These are phyloP conservation scores for Myiozetetes cayanensis DNA, from an alignment of 2,113 vertebrate species.

Conservation along the genomic window DNA sequence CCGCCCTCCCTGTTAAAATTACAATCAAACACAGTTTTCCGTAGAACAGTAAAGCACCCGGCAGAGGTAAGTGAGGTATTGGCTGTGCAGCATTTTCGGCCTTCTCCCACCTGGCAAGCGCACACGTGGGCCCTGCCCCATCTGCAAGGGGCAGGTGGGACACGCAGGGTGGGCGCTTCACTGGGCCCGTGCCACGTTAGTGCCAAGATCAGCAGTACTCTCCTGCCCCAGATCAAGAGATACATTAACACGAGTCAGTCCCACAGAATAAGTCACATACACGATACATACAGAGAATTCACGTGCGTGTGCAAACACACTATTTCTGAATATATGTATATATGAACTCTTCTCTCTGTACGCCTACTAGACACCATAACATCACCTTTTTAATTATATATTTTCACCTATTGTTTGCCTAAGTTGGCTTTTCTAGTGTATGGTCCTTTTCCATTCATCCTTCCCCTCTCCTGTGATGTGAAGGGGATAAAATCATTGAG, in stretches of 20 bases:
- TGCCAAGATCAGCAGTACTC: slow-evolving; percentile 75
- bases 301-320: slow-evolving; percentile 71
- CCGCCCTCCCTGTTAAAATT: slow-evolving; percentile 27
- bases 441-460: slow-evolving; percentile 59
- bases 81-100: slow-evolving; percentile 57
- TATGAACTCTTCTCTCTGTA: slow-evolving; percentile 68
- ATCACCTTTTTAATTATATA: slow-evolving; percentile 60
- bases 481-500: slow-evolving; percentile 56
- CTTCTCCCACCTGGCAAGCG: slow-evolving; percentile 13
- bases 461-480: slow-evolving; percentile 48
- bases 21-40: slow-evolving; percentile 59
- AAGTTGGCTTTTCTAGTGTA: slow-evolving; percentile 66
- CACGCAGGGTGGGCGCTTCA: background rate
- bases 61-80: slow-evolving; percentile 73
- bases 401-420: slow-evolving; percentile 63
- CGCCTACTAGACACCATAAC: slow-evolving; percentile 72
- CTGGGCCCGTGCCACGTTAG: slow-evolving; percentile 71
- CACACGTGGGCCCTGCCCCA: background rate
- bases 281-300: slow-evolving; percentile 78
- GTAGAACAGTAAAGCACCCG: slow-evolving; percentile 63
- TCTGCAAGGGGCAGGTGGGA: background rate
- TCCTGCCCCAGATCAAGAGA: slow-evolving; percentile 79
- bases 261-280: slow-evolving; percentile 80
- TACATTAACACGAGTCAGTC: slow-evolving; percentile 81
- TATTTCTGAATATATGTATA: slow-evolving; percentile 71